These are phyloP conservation scores for Acrobasis suavella DNA, from an alignment of 2,888 invertebrate species.

Conservation along the genomic window DNA sequence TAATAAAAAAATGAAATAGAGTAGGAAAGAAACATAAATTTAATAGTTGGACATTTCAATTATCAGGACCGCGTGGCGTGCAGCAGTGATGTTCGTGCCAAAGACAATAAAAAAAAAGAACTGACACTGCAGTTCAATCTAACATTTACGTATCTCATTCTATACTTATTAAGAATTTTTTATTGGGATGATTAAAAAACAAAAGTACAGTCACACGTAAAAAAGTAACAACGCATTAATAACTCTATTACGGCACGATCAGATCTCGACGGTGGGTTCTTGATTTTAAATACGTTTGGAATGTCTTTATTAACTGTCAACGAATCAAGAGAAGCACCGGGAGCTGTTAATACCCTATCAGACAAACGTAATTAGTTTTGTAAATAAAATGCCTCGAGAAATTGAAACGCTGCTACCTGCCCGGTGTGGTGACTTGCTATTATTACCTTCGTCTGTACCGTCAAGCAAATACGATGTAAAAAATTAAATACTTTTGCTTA, in stretches of 20 bases:
- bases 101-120: constrained; percentile 69
- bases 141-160: constrained; percentile 52
- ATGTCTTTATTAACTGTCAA: constrained; percentile 82
- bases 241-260: constrained; percentile 60
- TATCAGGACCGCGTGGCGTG: constrained; percentile 78
- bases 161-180: constrained; percentile 49
- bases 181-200: constrained; percentile 45
- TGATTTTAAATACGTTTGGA: constrained; percentile 71
- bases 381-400: constrained; percentile 81
- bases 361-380: constrained; percentile 82
- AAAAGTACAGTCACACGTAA: constrained; percentile 49
- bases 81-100: constrained; percentile 75
- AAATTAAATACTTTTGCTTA: not conserved
- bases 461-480: constrained; percentile 29
- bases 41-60: constrained; percentile 80
- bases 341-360: constrained; percentile 77
- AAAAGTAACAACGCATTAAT: constrained; percentile 49
- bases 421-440: constrained; percentile 74
- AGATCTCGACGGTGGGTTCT: constrained; percentile 56
- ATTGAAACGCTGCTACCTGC: constrained; percentile 81
- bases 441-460: constrained; percentile 54
- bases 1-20: constrained; percentile 58
- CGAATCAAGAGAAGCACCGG: constrained; percentile 70
- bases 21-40: constrained; percentile 73
- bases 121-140: constrained; percentile 47